Evolutionary conservation across 2,113 vertebrate species (phyloP).

Genomic region (Ailuropoda melanoleuca): DNA sequence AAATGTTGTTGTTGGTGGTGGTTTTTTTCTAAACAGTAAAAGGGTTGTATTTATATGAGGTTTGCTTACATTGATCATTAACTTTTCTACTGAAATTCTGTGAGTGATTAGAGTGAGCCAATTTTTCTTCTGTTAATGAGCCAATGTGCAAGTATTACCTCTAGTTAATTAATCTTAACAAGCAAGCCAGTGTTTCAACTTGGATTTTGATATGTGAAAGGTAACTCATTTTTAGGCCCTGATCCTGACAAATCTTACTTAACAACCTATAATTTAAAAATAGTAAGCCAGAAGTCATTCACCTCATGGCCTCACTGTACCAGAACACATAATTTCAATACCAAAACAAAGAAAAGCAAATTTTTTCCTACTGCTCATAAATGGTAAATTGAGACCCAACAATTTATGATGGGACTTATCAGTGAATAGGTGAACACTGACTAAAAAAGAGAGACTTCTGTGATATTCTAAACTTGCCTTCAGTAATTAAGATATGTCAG

Average conservation of each 20-base stretch:
- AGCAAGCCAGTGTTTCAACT: not conserved
- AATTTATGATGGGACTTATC: not conserved
- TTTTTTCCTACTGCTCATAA: not conserved
- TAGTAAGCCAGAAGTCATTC: not conserved
- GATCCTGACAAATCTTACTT: conserved; percentile 8
- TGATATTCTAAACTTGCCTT: not conserved
- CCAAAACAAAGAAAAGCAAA: not conserved
- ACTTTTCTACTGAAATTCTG: conserved; percentile 55
- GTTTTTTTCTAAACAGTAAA: conserved; percentile 43
- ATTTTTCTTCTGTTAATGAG: conserved; percentile 53
- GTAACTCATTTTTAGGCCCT: conserved; percentile 33
- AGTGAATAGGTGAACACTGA: not conserved
- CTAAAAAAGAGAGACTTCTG: not conserved
- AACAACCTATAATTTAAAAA: conserved; percentile 40
- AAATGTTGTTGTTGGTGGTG: not conserved
- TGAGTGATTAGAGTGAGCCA: not conserved
- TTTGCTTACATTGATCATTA: conserved; percentile 44
- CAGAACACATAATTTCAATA: not conserved
- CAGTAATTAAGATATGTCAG: not conserved
- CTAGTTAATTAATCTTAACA: conserved; percentile 59
- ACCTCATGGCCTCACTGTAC: not conserved
- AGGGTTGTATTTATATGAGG: not conserved
- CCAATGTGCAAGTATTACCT: not conserved
- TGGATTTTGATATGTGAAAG: conserved; percentile 43
- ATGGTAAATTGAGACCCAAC: not conserved